Evolutionary conservation across 2,888 invertebrate genomes (phyloP), one percentile per base, ranked within the genome.

Genomic region (Anorthoa munda): DNA sequence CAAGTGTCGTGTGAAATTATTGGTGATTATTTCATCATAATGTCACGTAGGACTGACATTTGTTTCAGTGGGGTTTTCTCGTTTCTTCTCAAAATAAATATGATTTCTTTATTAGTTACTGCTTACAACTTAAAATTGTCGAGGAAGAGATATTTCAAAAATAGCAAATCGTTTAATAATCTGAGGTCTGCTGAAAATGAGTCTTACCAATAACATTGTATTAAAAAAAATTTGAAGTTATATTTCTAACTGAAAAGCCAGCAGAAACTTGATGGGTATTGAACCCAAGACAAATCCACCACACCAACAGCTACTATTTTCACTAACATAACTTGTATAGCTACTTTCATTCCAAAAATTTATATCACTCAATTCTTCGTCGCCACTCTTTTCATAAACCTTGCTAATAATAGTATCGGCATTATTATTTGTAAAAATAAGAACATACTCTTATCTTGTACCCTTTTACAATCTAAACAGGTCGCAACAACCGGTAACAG

Each of bases 1-100:
- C 78, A 83, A 86, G 85, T 79, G 76, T 77, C 86, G 87, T 86
- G 86, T 86, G 86, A 86, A 86, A 45, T 45, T 18, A n/a, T 79
- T 66, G 59, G 68, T 17, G 60, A 31, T 56, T 56, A 56, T 56
- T 56, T 60, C 45, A 39, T n/a, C 39, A 7, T 39, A 39, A 39
- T 59, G 7, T 3, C 45, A 45, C 45, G 21, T 21, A 21, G 15
- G 45, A 45, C 13, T 46, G 39, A 39, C 9, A 39, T 39, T 0
- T 39, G 39, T 9, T 39, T 39, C 39, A 39, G 39, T 39, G 9
- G 4, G 39, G 39, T 39, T 39, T 39, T 39, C 39, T 39, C 7
- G 39, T 39, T 39, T 1, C 39, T 39, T 39, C 39, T 39, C 39
- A 39, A 39, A 56, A 26, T 26, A 18, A 56, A 26, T 56, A 17